Evolutionary conservation across 2,888 invertebrate species (phyloP), one percentile per base, ranked within the genome.

Genomic region (Cheilosia soror): DNA sequence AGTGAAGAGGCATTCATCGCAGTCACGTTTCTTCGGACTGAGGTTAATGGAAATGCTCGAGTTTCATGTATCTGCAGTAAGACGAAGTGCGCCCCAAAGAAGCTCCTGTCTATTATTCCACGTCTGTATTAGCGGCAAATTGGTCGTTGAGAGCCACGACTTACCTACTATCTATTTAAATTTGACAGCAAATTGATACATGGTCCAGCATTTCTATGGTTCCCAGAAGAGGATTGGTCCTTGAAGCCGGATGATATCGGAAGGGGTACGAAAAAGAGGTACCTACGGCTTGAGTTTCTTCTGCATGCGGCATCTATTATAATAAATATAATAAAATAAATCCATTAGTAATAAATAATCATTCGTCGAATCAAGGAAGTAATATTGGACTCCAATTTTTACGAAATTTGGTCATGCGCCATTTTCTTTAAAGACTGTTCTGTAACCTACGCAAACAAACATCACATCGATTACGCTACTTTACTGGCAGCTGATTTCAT

Each of bases 161-260:
- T 31, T 88, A 6, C n/a, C n/a, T n/a, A n/a, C n/a, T n/a, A n/a
- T n/a, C 47, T 20, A 20, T 20, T 20, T 20, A 20, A 20, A 20
- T 20, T 20, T 2, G 20, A 53, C 5, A 7, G 7, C 33, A 6
- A 7, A 6, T 33, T 73, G 76, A 71, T 78, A 69, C 27, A 40
- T 9, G 60, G 85, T 9, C 79, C 76, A 31, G 37, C 47, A n/a
- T 79, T 87, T 42, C 60, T 87, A 25, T 7, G n/a, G 4, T 25
- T 44, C 5, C 27, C 57, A 29, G 69, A 60, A 51, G 29, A 29
- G 11, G n/a, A 55, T 5, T 69, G 63, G 69, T 62, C 62, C 5
- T 2, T n/a, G 11, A 15, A 6, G 3, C 15, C 20, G 20, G 20
- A 20, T 20, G 20, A 20, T 20, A 20, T 20, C 20, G 20, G 20